Evolutionary conservation across 2,113 vertebrate genomes (phyloP).

Genomic region (Ariopsis seemanni): DNA sequence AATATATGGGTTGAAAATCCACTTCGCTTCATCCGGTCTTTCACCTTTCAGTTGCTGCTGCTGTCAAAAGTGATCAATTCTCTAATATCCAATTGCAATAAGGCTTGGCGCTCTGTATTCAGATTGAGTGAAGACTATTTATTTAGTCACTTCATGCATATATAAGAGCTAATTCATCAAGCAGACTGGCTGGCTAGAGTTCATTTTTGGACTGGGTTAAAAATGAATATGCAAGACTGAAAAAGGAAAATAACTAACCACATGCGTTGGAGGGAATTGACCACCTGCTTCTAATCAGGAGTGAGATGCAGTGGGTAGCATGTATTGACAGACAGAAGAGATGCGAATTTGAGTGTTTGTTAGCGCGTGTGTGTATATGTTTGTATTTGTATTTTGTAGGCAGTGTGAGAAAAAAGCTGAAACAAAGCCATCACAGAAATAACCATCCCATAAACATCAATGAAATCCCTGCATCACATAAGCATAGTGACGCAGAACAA

Average conservation of each 20-base stretch:
- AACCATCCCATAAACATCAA: not conserved
- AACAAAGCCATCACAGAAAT: conserved; percentile 35
- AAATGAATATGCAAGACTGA: conserved; percentile 49
- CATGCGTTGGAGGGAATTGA: conserved; percentile 15
- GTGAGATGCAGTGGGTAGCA: conserved; percentile 13
- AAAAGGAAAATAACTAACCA: conserved; percentile 5
- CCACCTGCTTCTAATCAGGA: conserved; percentile 46
- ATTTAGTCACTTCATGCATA: conserved; percentile 72
- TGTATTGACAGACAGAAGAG: conserved; percentile 1
- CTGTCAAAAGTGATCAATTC: conserved; percentile 76
- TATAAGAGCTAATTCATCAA: conserved; percentile 71
- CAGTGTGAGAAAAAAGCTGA: not conserved
- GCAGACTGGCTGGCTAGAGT: conserved; percentile 66
- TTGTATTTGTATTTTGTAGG: not conserved
- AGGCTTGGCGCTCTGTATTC: conserved; percentile 61
- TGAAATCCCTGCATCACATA: not conserved
- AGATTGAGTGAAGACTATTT: conserved; percentile 64
- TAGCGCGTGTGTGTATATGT: not conserved
- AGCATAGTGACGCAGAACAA: not conserved
- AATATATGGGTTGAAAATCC: conserved; percentile 68
- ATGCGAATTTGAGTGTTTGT: not conserved
- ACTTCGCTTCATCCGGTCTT: conserved; percentile 58
- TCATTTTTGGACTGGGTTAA: conserved; percentile 57
- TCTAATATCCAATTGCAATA: conserved; percentile 70
- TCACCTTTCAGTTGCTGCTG: conserved; percentile 56